Evolutionary conservation across 2,888 invertebrate species (phyloP), one percentile per base, ranked within the genome.

Genomic region (Acleris laterana): DNA sequence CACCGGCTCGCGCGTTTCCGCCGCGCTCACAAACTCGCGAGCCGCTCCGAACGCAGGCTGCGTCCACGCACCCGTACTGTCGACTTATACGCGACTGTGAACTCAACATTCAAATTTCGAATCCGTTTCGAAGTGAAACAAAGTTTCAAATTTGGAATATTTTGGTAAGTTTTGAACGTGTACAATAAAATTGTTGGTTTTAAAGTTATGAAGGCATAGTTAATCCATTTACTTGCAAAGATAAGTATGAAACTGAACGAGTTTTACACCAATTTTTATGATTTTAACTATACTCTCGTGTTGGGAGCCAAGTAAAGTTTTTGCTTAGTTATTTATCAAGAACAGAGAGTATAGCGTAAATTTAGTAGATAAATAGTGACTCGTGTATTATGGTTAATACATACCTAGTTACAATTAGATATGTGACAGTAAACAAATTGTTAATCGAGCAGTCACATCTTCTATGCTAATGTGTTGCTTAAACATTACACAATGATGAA

Each of bases 11-110:
- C 42, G 44, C 61, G 69, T 51, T 69, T 66, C 63, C 70, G 69
- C 65, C 19, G 53, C 63, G 52, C 52, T 72, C 74, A 69, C 61
- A 71, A 60, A 70, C 72, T 72, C 70, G 71, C 68, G 59, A 71
- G 72, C 71, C 50, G 69, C 70, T 70, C 66, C 28, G 53, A 59
- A 46, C 71, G 67, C 53, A 68, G 69, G 67, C 55, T 73, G 72
- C 69, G 58, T 69, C 38, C 68, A 50, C 42, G 50, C 13, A 38
- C 44, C 38, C 52, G 50, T 44, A 55, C 57, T 62, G 59, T 56
- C 46, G 66, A 50, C 58, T 70, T 61, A 59, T 68, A 46, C 69
- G 74, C 28, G 55, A 63, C 67, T 68, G 58, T 64, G 63, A 61
- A 71, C 68, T 69, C 72, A 44, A 22, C 9, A 46, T 28, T 49